Evolutionary conservation across 2,113 vertebrate species (phyloP), one percentile per base, ranked within the genome.

Genomic region (Cyanoliseus patagonus): DNA sequence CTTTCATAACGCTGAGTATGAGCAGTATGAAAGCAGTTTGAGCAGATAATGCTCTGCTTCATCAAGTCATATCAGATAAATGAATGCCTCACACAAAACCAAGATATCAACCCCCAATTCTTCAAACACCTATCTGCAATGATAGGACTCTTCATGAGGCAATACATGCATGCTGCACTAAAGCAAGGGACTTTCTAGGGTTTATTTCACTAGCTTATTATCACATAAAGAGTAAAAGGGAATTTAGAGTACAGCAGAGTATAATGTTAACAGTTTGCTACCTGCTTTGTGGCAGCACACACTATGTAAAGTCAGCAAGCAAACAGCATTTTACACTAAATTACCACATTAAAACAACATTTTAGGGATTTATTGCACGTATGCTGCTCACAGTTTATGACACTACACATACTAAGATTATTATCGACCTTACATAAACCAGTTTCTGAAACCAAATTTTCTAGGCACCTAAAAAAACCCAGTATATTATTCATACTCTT

Each of bases 371-470:
- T 39, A 20, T 23, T 72, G 24, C 12, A 35, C 12, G 33, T 1
- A 17, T 0, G 3, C 47, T 51, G 18, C 20, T 79, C 53, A 33
- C 22, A 44, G 4, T 0, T 12, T 24, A 24, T 16, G 3, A 63
- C 15, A 27, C 44, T 8, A 35, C 0, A 2, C 31, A 31, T 14
- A 24, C 8, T 11, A 49, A 7, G 0, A 41, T 1, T 1, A 12
- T 49, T 13, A 2, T 4, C 16, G 4, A 2, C 5, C 2, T 33
- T 6, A n/a, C 1, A 3, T 5, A 25, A 10, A 9, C 18, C 5
- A 24, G 7, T 11, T 17, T 20, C 41, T 69, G 7, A 24, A 72
- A 16, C 3, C 63, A 17, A 27, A 5, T 35, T 57, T 73, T 44
- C 49, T 23, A 79, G 2, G 47, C 47, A 47, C 47, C 42, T 10